Base-by-base conservation (phyloP, 2,888 invertebrate species). In the Tanypteryx hageni region DNA sequence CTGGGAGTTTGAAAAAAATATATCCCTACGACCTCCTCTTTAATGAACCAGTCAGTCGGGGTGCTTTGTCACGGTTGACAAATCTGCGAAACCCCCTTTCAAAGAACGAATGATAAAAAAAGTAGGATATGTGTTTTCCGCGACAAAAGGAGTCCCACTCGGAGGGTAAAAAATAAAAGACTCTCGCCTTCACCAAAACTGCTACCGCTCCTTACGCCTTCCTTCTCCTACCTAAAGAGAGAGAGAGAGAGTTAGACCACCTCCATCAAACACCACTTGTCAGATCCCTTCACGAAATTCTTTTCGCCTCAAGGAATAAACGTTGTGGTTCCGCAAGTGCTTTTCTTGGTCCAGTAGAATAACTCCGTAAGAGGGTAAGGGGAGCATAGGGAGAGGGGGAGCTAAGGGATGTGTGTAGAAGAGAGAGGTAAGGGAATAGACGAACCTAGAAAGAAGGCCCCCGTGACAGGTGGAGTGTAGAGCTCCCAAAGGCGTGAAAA, bases 311-410 rank as follows among this genome's bases (percentile, higher is more conserved):
- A n/a, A 18, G 86, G 61, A 27, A 86, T 86, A 86, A 59, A 59
- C 86, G 86, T 61, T 59, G 86, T 61, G 86, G 86, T 86, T 86
- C 86, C 59, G 27, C 86, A 86, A 86, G 86, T 27, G 59, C 59
- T 59, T 22, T 86, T 27, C 86, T 86, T 27, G 86, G 59, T 59
- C 86, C 86, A 86, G 59, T 59, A 27, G 27, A 59, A 76, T 61
- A 59, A 27, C 82, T 82, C 31, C 31, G 76, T 22, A 27, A 27
- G n/a, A 76, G 22, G n/a, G 76, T 16, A 22, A 81, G 81, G 31
- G 64, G 64, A 64, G 16, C 18, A n/a, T 16, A 83, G 44, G 56
- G 44, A 31, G 16, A 31, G 14, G 14, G 14, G 27, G 82, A 9
- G 27, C 44, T 8, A 31, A 13, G 83, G 83, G 56, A 83, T 56